A percentile compares a stretch with the other conserved stretches of the same genome.
These are phyloP conservation scores for Tragelaphus scriptus DNA, from an alignment of 2,113 vertebrate species.

Conservation along the genomic window DNA sequence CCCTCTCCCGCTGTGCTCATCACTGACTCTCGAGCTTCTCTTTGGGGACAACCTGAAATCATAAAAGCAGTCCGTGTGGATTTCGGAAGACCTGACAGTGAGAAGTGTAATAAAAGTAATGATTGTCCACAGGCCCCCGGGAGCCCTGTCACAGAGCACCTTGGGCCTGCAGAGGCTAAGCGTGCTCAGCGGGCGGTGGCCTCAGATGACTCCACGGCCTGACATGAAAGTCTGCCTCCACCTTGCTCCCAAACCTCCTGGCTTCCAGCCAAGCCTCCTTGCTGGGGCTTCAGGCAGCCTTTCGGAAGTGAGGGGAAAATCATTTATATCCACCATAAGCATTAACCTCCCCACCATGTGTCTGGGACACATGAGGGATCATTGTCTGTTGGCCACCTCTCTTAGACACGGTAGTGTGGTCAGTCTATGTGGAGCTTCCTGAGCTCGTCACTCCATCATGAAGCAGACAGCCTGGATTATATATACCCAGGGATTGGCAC, in stretches of 20 bases:
- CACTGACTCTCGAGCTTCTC: constrained; percentile 43
- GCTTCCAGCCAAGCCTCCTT: background rate
- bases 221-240: background rate
- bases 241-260: background rate
- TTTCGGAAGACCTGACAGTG: constrained; percentile 53
- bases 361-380: background rate
- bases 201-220: background rate
- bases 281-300: background rate
- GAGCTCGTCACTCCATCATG: background rate
- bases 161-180: constrained; percentile 20
- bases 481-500: background rate
- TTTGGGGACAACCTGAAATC: constrained; percentile 65
- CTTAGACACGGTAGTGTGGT: accelerated
- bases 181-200: background rate
- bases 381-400: background rate
- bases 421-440: accelerated
- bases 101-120: constrained; percentile 56
- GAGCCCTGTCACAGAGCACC: constrained; percentile 9
- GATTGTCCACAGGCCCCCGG: constrained; percentile 52
- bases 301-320: background rate
- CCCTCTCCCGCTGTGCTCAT: constrained; percentile 51
- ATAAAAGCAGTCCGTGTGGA: constrained; percentile 50
- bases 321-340: background rate
- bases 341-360: no score
- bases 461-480: background rate